Evolutionary conservation across 2,888 invertebrate species (phyloP).

Genomic region (Salticus scenicus): DNA sequence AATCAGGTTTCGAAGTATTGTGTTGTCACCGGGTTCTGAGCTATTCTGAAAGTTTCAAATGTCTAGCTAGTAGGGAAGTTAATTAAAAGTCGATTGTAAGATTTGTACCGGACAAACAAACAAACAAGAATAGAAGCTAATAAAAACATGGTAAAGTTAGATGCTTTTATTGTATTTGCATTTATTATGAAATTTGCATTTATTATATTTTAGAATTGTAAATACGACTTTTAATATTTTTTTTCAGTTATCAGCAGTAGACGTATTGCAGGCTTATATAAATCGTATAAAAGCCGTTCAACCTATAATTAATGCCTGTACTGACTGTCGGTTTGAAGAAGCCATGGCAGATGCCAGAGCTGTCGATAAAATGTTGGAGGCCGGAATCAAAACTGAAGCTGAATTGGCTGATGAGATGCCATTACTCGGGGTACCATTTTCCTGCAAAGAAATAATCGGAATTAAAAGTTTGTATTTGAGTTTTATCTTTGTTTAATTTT

Average conservation of each 20-base stretch:
- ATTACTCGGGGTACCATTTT: constrained; percentile 91
- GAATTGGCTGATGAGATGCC: constrained; percentile 81
- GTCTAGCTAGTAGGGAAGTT: no score
- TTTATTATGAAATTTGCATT: no score
- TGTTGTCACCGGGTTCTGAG: no score
- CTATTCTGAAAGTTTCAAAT: no score
- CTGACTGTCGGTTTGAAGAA: constrained; percentile 85
- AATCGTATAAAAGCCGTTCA: constrained; percentile 87
- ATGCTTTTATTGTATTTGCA: no score
- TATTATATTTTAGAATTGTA: no score
- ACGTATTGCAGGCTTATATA: constrained; percentile 84
- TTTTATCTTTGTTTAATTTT: no score
- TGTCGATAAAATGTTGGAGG: constrained; percentile 83
- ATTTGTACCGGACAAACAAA: no score
- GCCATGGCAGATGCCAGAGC: constrained; percentile 86
- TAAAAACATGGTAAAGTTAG: no score
- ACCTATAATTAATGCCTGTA: constrained; percentile 86
- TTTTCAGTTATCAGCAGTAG: constrained; percentile 81
- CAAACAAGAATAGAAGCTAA: no score
- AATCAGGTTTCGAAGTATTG: no score
- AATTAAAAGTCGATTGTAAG: no score
- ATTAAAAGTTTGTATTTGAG: constrained; percentile 84
- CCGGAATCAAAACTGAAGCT: constrained; percentile 79
- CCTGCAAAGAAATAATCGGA: constrained; percentile 90
- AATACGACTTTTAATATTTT: neutral